These are phyloP conservation scores for Microcebus murinus DNA, from an alignment of 2,113 vertebrate genomes.

Conservation along the genomic window DNA sequence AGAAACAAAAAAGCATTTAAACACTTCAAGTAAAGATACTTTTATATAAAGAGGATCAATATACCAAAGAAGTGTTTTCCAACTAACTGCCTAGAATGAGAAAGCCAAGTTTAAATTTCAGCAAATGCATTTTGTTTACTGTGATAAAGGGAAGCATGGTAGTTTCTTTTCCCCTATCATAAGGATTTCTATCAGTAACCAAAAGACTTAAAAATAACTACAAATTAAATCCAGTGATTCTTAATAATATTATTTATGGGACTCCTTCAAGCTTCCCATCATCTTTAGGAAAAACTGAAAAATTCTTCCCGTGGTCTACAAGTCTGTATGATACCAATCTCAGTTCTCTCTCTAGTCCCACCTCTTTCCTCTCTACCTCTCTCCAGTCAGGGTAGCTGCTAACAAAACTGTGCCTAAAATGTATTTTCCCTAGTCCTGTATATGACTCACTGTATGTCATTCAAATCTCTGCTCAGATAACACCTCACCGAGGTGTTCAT, in stretches of 20 bases:
- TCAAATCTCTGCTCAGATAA: background rate
- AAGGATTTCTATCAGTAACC: background rate
- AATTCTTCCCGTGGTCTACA: background rate
- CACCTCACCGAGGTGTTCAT: background rate
- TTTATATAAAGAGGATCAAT: background rate
- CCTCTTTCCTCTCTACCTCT: background rate
- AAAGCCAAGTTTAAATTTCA: background rate
- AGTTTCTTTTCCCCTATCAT: background rate
- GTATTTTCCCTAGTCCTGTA: background rate
- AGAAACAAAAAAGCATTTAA: background rate
- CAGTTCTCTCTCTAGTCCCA: background rate
- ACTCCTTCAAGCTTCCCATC: background rate
- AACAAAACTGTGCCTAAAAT: rapidly evolving
- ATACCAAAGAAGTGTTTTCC: background rate
- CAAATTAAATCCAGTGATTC: background rate
- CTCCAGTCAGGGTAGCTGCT: background rate
- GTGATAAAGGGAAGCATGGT: background rate
- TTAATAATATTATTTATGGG: background rate
- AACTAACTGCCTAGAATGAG: background rate
- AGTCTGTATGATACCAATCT: background rate
- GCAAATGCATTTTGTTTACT: background rate
- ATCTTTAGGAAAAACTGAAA: background rate
- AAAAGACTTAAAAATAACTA: background rate
- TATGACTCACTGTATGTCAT: background rate
- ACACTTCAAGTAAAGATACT: background rate